These are phyloP conservation scores for Gymnothorax reevesii DNA, from an alignment of 2,797 vertebrate species.

Conservation along the genomic window DNA sequence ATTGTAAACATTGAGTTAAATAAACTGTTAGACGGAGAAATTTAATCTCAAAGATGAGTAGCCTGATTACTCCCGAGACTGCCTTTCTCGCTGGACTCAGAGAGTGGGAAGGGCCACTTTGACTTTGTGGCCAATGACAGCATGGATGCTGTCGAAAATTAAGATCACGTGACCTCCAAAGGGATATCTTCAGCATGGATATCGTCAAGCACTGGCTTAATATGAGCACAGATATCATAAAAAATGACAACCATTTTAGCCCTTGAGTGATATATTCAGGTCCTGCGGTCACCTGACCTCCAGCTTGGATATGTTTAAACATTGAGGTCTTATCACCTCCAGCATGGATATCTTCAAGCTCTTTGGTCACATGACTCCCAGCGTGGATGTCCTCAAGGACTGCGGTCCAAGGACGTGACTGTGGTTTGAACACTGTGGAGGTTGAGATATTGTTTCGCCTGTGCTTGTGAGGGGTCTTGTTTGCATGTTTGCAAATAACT, in stretches of 20 bases:
- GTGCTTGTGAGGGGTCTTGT: no score
- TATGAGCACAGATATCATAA: no score
- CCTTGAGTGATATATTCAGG: no score
- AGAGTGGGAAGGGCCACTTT: not conserved
- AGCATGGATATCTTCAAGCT: no score
- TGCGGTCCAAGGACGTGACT: no score
- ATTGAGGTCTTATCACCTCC: not conserved
- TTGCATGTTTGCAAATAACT: no score
- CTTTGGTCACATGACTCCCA: not conserved
- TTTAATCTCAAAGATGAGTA: not conserved
- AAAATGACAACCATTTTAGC: no score
- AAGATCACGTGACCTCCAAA: not conserved
- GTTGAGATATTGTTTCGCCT: no score
- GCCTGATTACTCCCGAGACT: not conserved
- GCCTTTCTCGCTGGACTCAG: not conserved
- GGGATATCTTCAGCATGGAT: not conserved
- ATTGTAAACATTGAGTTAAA: not conserved
- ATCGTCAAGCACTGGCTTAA: no score
- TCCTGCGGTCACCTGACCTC: no score
- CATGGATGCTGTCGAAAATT: not conserved
- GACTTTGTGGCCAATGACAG: not conserved
- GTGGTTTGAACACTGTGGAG: no score
- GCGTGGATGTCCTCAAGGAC: no score
- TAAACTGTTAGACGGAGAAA: not conserved
- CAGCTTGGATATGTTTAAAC: not conserved